These are phyloP conservation scores for Stichodactyla mertensii DNA, from an alignment of 64 coral and sea anemone genomes.

Conservation along the genomic window DNA sequence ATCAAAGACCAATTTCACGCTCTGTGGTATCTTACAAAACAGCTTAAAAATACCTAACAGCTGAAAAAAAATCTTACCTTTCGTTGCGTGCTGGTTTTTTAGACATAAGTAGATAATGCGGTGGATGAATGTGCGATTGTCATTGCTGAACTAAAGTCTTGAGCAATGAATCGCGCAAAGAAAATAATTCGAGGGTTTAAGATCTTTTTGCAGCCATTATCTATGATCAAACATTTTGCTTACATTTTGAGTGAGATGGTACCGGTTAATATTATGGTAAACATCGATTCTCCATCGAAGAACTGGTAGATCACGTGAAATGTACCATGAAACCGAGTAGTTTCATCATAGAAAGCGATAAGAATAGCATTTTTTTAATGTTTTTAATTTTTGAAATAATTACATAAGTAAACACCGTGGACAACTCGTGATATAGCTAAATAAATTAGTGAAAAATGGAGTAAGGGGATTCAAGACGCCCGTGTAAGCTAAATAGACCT, in stretches of 20 bases:
- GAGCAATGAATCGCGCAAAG: background rate
- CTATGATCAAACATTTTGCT: slow-evolving; percentile 3
- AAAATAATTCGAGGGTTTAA: background rate
- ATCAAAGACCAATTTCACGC: background rate
- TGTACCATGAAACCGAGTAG: background rate
- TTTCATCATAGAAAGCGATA: background rate
- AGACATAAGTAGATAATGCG: background rate
- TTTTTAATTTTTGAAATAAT: background rate
- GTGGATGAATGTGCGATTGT: background rate
- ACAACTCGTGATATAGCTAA: no score
- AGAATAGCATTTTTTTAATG: no score
- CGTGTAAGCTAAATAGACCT: no score
- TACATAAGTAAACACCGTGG: no score
- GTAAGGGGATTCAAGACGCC: no score
- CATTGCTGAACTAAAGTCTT: background rate
- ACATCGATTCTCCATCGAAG: background rate
- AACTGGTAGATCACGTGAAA: background rate
- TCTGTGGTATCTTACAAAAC: background rate
- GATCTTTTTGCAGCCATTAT: background rate
- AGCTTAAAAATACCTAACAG: background rate
- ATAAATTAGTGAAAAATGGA: no score
- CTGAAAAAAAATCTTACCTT: background rate
- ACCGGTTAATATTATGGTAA: background rate
- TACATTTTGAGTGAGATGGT: background rate
- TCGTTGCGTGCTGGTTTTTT: background rate